Evolutionary conservation across 2,113 vertebrate genomes (phyloP).

Genomic region (Muntiacus muntjak): DNA sequence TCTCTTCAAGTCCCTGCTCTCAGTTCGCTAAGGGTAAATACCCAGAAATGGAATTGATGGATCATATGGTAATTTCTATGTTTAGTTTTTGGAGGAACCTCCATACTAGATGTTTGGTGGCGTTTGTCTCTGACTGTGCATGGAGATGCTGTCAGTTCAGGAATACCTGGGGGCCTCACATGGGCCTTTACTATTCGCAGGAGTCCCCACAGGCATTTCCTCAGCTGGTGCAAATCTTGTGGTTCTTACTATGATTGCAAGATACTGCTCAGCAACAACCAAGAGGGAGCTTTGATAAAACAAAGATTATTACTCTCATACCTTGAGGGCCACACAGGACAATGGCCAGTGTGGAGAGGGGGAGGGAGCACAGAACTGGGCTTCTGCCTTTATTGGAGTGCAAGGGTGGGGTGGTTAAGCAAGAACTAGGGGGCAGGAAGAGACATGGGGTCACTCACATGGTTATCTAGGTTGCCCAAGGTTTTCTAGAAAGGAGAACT

Average conservation of each 20-base stretch:
- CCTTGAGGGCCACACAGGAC: not conserved
- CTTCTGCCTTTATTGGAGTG: too few species aligned
- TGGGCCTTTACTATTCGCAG: not conserved
- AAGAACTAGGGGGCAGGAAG: not conserved
- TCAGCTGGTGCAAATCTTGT: not conserved
- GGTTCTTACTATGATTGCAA: not conserved
- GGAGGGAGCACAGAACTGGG: not conserved
- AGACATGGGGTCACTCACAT: not conserved
- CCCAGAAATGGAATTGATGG: too few species aligned
- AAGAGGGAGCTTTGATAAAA: not conserved
- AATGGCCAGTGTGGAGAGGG: not conserved
- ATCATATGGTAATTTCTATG: too few species aligned
- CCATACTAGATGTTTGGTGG: too few species aligned
- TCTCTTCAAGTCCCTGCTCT: too few species aligned
- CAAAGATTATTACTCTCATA: not conserved
- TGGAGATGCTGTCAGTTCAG: not conserved
- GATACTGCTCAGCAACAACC: not conserved
- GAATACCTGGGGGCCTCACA: not conserved
- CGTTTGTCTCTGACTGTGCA: not conserved
- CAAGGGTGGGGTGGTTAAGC: not conserved
- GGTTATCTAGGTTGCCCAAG: not conserved
- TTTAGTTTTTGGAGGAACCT: not conserved
- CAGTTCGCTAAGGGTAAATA: too few species aligned
- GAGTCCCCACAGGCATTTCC: not conserved
- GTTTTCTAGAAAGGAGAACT: not conserved